Evolutionary conservation across 2,797 vertebrate genomes (phyloP).

Genomic region (Sebastes paucispinis): DNA sequence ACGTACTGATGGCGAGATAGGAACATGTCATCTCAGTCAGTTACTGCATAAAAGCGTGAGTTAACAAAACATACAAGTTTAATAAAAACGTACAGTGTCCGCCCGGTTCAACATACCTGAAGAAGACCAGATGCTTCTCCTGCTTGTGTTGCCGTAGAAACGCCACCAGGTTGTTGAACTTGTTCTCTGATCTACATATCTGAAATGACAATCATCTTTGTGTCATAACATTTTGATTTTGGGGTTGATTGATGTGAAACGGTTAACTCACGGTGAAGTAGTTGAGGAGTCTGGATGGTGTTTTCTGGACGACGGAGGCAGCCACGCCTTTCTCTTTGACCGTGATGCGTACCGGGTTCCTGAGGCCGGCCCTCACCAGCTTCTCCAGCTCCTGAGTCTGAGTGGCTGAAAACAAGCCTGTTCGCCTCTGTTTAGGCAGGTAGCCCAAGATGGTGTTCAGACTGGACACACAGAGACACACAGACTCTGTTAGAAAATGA

Average conservation of each 20-base stretch:
- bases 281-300: slow-evolving; percentile 91
- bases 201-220: slow-evolving; percentile 44
- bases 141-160: slow-evolving; percentile 92
- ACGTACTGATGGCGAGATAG: slow-evolving; percentile 83
- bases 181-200: slow-evolving; percentile 91
- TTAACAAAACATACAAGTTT: background rate
- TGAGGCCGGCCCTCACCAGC: slow-evolving; percentile 93
- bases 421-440: slow-evolving; percentile 95
- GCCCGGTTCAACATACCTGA: slow-evolving; percentile 82
- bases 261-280: slow-evolving; percentile 87
- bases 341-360: slow-evolving; percentile 93
- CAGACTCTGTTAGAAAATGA: background rate
- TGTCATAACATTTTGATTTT: background rate
- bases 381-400: slow-evolving; percentile 98
- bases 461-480: slow-evolving; percentile 66
- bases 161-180: slow-evolving; percentile 94
- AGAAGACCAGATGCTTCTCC: slow-evolving; percentile 94
- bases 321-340: slow-evolving; percentile 96
- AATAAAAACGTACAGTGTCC: no score
- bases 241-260: accelerated
- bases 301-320: slow-evolving; percentile 86
- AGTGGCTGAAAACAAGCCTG: slow-evolving; percentile 96
- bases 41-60: background rate
- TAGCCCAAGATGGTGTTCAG: slow-evolving; percentile 90
- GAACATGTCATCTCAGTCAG: background rate